A percentile compares a stretch with the other conserved stretches of the same genome.
Evolutionary conservation across 2,888 invertebrate species (phyloP).

Genomic region (Lepidonotus clava): DNA sequence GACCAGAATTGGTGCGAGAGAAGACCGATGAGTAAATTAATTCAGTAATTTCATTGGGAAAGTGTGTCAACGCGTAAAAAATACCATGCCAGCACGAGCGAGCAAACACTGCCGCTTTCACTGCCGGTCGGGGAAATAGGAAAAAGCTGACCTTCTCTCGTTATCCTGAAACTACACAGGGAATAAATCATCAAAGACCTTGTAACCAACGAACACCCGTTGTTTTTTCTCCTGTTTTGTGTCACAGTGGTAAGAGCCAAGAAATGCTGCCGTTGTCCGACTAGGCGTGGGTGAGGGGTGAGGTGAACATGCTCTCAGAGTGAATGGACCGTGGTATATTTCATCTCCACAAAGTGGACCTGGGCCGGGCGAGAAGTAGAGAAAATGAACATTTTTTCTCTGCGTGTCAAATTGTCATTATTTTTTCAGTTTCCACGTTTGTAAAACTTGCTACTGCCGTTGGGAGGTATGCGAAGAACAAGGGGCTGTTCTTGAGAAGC

Average conservation of each 20-base stretch:
- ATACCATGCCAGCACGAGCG: no score
- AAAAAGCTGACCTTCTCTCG: no score
- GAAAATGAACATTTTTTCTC: background rate
- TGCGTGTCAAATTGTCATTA: background rate
- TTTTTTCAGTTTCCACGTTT: background rate
- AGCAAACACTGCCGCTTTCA: no score
- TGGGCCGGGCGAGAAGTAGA: slow-evolving; percentile 45
- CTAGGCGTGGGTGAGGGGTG: background rate
- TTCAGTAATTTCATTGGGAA: background rate
- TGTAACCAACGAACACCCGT: no score
- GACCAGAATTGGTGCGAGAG: background rate
- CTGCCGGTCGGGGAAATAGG: no score
- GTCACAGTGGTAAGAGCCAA: no score
- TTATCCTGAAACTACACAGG: no score
- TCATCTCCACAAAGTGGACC: slow-evolving; percentile 20
- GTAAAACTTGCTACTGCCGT: slow-evolving; percentile 41
- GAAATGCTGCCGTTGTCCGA: background rate
- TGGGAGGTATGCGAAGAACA: slow-evolving; percentile 2
- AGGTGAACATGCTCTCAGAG: background rate
- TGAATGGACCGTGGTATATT: background rate
- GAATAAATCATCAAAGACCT: no score
- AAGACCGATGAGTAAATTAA: background rate
- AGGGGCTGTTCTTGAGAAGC: slow-evolving; percentile 19
- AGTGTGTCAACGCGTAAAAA: no score
- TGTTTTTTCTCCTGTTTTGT: no score